Base-by-base conservation (phyloP, 2,888 invertebrate genomes). In the Eupithecia subumbrata region DNA sequence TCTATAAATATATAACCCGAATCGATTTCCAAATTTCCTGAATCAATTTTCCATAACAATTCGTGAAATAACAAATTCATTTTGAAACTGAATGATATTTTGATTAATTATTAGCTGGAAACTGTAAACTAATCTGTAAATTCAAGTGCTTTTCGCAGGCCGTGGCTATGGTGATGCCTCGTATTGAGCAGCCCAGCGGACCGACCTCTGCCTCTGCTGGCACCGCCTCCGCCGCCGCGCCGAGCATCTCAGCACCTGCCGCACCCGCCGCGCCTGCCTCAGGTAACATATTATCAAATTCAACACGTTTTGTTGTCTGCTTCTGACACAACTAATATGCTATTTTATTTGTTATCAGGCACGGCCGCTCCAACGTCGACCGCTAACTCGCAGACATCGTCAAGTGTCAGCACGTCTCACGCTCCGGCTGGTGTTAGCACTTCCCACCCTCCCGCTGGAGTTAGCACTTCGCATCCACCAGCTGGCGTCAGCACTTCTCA, bases 141-240 rank as follows among this genome's bases (percentile, higher is more conserved):
- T 74, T 73, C 11, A 76, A 76, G 76, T 76, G 76, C 43, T 76
- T 76, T 69, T 73, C 75, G 8, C 95, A 97, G 94, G 96, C 96
- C 0, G 97, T 97, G 11, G 97, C 97, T 0, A 90, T 97, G 78
- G 97, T 97, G 30, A 94, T 97, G 83, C 97, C 97, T 0, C 95
- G 97, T 75, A 95, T 96, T 74, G 97, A 97, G 82, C 96, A 96
- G 83, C 96, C 96, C 2, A 90, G 91, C 79, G 91, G 88, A 18
- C 85, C 86, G 2, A 83, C 86, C 60, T 84, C 89, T 18, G 87
- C 91, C 30, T 82, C 86, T 14, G 84, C 84, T 22, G 86, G 81
- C 68, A 79, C 87, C 7, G 82, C 84, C 30, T 30, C 30, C 79
- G 86, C 84, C 79, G 86, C 86, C 78, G 85, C 83, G 63, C 76